Evolutionary conservation across 2,797 vertebrate genomes (phyloP).

Genomic region (Phalloptychus januarius): DNA sequence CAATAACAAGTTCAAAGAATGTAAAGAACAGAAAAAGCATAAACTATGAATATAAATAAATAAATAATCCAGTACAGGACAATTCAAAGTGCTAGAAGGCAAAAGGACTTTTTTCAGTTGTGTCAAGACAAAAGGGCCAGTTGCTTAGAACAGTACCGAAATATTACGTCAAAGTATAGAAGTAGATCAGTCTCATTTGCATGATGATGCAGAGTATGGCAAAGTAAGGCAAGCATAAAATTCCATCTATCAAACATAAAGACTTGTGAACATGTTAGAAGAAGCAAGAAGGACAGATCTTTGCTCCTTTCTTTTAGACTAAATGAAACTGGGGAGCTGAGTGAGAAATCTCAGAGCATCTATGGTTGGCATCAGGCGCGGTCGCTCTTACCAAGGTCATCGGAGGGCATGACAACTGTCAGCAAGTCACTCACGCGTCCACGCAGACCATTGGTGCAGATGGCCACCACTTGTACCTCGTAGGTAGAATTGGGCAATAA

Average conservation of each 20-base stretch:
- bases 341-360: background rate
- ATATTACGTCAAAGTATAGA: background rate
- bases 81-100: background rate
- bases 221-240: background rate
- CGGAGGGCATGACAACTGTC: constrained; percentile 86
- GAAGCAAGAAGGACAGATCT: background rate
- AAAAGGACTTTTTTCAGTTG: background rate
- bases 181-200: background rate
- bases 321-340: background rate
- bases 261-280: background rate
- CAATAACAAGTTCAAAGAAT: background rate
- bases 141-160: background rate
- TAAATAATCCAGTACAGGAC: background rate
- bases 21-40: background rate
- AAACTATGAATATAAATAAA: background rate
- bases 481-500: constrained; percentile 92
- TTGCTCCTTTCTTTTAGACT: no score
- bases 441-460: constrained; percentile 91
- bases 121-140: background rate
- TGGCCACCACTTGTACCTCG: constrained; percentile 90
- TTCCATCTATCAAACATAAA: background rate
- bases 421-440: constrained; percentile 90
- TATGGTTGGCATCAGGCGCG: constrained; percentile 31
- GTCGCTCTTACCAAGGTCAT: constrained; percentile 88
- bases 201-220: background rate